Evolutionary conservation across 1,140 invertebrate species (phyloP).

Genomic region (Lamellibrachia luymesi): DNA sequence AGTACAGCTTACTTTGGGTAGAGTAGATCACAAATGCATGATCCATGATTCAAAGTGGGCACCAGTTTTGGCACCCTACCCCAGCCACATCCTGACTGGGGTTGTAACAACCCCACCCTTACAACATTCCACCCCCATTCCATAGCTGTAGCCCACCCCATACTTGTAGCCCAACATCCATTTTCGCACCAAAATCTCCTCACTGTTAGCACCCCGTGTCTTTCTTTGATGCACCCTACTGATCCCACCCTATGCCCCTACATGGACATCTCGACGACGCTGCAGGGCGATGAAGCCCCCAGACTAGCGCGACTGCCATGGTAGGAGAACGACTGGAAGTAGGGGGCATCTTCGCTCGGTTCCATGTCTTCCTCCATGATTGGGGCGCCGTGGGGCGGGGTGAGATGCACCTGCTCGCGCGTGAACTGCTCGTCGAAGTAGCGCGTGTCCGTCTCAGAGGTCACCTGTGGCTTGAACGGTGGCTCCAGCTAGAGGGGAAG

Average conservation of each 20-base stretch:
- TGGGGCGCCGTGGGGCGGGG: constrained; percentile 6
- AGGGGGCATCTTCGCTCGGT: constrained; percentile 53
- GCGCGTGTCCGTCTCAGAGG: constrained; percentile 92
- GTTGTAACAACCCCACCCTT: background rate
- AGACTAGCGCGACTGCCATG: constrained; percentile 55
- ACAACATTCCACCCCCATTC: background rate
- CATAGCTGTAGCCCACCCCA: background rate
- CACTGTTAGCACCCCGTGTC: background rate
- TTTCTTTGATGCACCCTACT: background rate
- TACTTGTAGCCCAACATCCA: background rate
- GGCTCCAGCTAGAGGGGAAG: constrained; percentile 50
- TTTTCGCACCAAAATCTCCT: background rate
- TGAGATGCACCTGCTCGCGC: constrained; percentile 70
- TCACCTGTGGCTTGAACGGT: constrained; percentile 95
- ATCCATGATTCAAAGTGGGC: background rate
- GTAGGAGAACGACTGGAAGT: constrained; percentile 79
- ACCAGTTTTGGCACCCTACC: background rate
- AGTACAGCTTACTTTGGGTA: background rate
- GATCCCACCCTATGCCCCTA: background rate
- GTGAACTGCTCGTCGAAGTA: constrained; percentile 99
- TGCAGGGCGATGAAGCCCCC: constrained; percentile 31
- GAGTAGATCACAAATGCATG: background rate
- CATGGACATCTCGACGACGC: constrained; percentile 44
- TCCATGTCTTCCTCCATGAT: background rate
- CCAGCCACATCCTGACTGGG: background rate